Percentiles rank a stretch among this genome's conserved stretches.
Evolutionary conservation across 2,113 vertebrate genomes (phyloP).

Genomic region (Nanorana parkeri): DNA sequence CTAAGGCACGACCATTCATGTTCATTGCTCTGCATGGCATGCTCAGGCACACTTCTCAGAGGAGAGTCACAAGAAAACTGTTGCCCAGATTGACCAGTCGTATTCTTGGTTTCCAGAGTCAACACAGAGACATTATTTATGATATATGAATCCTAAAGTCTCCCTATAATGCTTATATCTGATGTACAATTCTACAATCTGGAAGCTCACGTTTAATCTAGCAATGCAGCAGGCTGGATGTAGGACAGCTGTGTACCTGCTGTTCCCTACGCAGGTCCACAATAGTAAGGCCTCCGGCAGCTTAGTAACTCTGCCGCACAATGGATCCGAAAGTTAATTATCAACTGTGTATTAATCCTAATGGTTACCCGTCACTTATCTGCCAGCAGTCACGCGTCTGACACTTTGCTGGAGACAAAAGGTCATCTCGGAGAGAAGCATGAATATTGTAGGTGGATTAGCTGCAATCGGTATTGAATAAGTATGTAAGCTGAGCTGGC

Average conservation of each 20-base stretch:
- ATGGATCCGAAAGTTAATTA: slow-evolving; percentile 3
- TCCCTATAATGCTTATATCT: too few species aligned
- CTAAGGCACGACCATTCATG: too few species aligned
- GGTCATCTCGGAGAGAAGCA: neutral
- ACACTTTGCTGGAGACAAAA: neutral
- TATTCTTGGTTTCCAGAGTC: too few species aligned
- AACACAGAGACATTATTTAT: too few species aligned
- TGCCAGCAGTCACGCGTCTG: neutral
- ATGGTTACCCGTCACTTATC: slow-evolving; percentile 9
- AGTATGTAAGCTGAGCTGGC: neutral
- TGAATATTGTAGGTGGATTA: neutral
- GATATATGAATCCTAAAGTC: too few species aligned
- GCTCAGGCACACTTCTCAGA: too few species aligned
- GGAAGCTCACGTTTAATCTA: too few species aligned
- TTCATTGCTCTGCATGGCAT: too few species aligned
- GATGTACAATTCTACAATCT: too few species aligned
- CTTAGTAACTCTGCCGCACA: neutral
- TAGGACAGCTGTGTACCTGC: neutral
- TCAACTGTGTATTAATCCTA: neutral
- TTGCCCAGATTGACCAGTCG: too few species aligned
- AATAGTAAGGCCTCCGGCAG: neutral
- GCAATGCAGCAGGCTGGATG: too few species aligned
- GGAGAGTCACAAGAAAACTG: too few species aligned
- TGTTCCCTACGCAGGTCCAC: neutral
- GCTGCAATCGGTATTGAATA: neutral